Percentiles rank a stretch among this genome's conserved stretches.
Conservation (phyloP, 2,797 vertebrate genomes). For the Scyliorhinus canicula region DNA sequence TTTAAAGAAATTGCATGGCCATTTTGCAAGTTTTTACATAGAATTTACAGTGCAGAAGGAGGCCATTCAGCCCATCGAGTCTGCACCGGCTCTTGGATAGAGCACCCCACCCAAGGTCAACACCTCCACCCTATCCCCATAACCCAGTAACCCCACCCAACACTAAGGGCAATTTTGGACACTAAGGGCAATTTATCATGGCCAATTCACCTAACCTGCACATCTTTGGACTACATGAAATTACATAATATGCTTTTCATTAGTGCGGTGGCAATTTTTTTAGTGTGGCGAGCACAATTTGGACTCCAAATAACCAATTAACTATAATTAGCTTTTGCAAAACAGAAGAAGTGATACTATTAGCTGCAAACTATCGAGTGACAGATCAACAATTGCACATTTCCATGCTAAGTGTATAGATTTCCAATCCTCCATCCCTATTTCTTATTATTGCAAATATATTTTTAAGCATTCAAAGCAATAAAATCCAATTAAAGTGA, state of each 20-base stretch:
- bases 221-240: too few relatives aligned
- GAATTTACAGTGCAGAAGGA: not conserved
- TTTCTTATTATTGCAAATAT: conserved; percentile 29
- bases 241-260: not conserved
- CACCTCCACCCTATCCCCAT: too few relatives aligned
- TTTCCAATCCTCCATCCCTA: not conserved
- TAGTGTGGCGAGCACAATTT: not conserved
- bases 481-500: conserved; percentile 17
- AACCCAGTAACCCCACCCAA: too few relatives aligned
- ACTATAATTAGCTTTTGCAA: not conserved
- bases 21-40: not conserved
- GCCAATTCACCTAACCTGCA: too few relatives aligned
- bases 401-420: not conserved
- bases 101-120: too few relatives aligned
- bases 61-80: too few relatives aligned
- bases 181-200: too few relatives aligned
- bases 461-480: conserved; percentile 4
- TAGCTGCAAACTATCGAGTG: not conserved
- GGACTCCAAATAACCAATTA: not conserved
- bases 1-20: not conserved
- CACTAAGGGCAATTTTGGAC: too few relatives aligned
- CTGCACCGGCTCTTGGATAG: too few relatives aligned
- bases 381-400: conserved; percentile 1
- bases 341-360: not conserved
- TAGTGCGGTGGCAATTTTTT: not conserved